A percentile compares a stretch with the other conserved stretches of the same genome.
Conservation (phyloP, 2,888 invertebrate genomes). For the Panorpa germanica region DNA sequence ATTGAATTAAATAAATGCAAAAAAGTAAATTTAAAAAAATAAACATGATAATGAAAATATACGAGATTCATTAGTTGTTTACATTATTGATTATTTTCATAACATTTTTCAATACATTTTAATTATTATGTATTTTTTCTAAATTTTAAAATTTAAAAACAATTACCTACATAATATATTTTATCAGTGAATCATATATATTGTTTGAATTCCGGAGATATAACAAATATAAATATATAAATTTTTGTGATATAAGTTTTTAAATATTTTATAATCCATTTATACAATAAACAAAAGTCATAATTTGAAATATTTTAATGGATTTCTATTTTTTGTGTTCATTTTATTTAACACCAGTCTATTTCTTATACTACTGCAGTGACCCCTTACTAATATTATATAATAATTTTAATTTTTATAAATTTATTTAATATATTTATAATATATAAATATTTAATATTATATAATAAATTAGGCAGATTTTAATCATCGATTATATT, state of each 20-base stretch:
- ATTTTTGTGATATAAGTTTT: not conserved
- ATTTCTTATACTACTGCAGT: conserved; percentile 4
- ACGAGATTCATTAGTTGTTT: too few relatives aligned
- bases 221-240: not conserved
- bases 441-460: conserved; percentile 12
- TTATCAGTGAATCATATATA: conserved; percentile 7
- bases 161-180: conserved; percentile 12
- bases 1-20: too few relatives aligned
- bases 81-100: too few relatives aligned
- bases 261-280: conserved; percentile 4
- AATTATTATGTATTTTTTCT: too few relatives aligned
- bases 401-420: conserved; percentile 7
- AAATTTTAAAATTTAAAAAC: too few relatives aligned
- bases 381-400: conserved; percentile 7
- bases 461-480: conserved; percentile 13
- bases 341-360: too few relatives aligned
- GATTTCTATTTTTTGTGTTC: not conserved
- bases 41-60: too few relatives aligned
- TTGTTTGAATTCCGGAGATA: not conserved
- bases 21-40: too few relatives aligned
- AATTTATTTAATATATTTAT: conserved; percentile 7
- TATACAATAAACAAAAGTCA: conserved; percentile 4
- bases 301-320: conserved; percentile 3
- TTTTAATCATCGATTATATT: conserved; percentile 8
- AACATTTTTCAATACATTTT: too few relatives aligned